Conservation (phyloP, 2,888 invertebrate genomes). For the Drosophila stalkeri region DNA sequence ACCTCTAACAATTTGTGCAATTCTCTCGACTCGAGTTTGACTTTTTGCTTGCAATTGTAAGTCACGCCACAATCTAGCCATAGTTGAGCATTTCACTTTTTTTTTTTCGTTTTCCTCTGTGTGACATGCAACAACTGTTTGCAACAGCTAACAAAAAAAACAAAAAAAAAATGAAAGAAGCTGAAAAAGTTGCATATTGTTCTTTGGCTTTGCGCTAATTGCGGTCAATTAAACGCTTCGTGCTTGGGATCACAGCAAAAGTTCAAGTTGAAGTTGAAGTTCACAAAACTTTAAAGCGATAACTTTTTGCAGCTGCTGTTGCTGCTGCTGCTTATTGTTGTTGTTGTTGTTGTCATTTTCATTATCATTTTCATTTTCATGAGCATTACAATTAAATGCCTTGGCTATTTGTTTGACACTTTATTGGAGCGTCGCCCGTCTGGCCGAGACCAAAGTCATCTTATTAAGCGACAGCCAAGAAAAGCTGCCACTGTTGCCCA, state of each 20-base stretch:
- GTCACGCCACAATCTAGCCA: constrained; percentile 1
- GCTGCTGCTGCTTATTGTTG: constrained; percentile 4
- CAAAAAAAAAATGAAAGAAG: neutral
- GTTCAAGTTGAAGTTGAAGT: constrained; percentile 35
- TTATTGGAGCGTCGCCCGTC: constrained; percentile 56
- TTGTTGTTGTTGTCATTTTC: constrained; percentile 35
- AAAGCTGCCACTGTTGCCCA: constrained; percentile 46
- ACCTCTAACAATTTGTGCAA: neutral
- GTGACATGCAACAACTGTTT: constrained; percentile 9
- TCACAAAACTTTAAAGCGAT: constrained; percentile 34
- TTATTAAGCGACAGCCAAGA: constrained; percentile 42
- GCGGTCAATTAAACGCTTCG: constrained; percentile 70
- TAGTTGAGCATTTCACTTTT: neutral
- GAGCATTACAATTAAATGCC: constrained; percentile 70
- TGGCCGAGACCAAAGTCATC: constrained; percentile 32
- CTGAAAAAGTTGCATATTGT: constrained; percentile 49
- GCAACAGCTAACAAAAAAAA: neutral
- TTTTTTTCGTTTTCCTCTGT: no score
- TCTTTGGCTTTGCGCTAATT: constrained; percentile 60
- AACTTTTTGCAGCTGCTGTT: constrained; percentile 21
- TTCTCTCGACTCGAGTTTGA: neutral
- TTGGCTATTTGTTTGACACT: constrained; percentile 76
- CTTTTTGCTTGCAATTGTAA: neutral
- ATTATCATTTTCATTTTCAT: constrained; percentile 61
- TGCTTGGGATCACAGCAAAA: constrained; percentile 19